Evolutionary conservation across 1,140 invertebrate species (phyloP).

Genomic region (Plectrocnemia conspersa): DNA sequence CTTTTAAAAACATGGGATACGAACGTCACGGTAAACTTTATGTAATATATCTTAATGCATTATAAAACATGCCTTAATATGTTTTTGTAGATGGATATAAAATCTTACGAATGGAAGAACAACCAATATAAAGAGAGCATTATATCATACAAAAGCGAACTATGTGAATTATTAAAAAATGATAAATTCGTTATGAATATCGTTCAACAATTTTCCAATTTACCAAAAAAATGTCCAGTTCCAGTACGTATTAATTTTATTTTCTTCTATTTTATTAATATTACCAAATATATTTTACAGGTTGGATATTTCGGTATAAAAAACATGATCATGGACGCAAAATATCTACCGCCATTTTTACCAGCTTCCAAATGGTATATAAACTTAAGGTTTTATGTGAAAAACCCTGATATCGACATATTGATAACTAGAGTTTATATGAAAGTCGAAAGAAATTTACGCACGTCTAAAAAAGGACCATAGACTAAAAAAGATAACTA

Average conservation of each 20-base stretch:
- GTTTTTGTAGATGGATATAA: slow-evolving; percentile 13
- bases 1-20: slow-evolving; percentile 8
- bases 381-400: slow-evolving; percentile 2
- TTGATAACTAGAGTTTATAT: slow-evolving; percentile 11
- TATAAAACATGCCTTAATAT: background rate
- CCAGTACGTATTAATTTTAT: slow-evolving; percentile 1
- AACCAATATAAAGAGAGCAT: slow-evolving; percentile 21
- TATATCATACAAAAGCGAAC: slow-evolving; percentile 14
- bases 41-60: background rate
- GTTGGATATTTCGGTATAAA: slow-evolving; percentile 11
- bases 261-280: background rate
- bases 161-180: slow-evolving; percentile 10
- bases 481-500: background rate
- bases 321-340: slow-evolving; percentile 16
- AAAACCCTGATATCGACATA: slow-evolving; percentile 6
- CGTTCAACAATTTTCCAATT: slow-evolving; percentile 5
- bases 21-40: slow-evolving; percentile 16
- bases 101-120: slow-evolving; percentile 19
- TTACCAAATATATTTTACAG: background rate
- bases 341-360: slow-evolving; percentile 16
- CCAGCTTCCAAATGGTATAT: slow-evolving; percentile 17
- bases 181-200: slow-evolving; percentile 16
- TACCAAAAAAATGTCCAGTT: slow-evolving; percentile 16
- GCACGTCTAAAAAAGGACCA: slow-evolving; percentile 3
- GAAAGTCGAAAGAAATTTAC: slow-evolving; percentile 17